A percentile compares a stretch with the other conserved stretches of the same genome.
phyloP scores from a whole-genome alignment of 1,140 invertebrate species.

The Drosophila simulans region DNA sequence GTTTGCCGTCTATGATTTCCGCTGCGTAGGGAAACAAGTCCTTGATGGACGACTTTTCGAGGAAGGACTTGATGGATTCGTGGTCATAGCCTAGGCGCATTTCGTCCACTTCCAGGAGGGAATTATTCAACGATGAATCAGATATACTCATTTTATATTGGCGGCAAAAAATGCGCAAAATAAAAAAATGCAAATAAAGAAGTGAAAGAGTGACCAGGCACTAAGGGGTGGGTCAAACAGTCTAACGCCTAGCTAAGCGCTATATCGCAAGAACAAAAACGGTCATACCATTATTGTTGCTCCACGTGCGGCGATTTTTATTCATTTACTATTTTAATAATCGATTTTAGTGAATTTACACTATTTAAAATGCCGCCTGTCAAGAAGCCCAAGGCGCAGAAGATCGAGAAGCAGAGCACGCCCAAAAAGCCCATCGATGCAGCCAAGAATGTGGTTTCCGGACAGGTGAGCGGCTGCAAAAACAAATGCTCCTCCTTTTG shows the following conservation, averaged over 20 bases:
- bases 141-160: conserved; percentile 16
- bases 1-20: conserved; percentile 4
- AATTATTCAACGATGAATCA: not conserved
- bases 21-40: conserved; percentile 8
- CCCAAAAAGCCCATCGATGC: conserved; percentile 26
- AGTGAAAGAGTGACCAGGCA: conserved; percentile 7
- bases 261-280: not conserved
- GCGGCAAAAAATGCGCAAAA: conserved; percentile 36
- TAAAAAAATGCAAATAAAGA: not conserved
- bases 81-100: conserved; percentile 7
- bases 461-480: conserved; percentile 56
- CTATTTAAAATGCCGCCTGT: conserved; percentile 60
- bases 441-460: conserved; percentile 59
- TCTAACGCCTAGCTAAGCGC: not conserved
- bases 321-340: conserved; percentile 8
- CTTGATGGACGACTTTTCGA: conserved; percentile 20
- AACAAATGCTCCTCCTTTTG: not conserved
- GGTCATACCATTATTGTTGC: not conserved
- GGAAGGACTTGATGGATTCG: conserved; percentile 13
- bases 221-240: fast-evolving
- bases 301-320: conserved; percentile 58
- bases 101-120: conserved; percentile 18
- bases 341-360: conserved; percentile 22
- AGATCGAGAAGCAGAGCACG: conserved; percentile 17
- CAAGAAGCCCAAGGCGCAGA: conserved; percentile 58